Evolutionary conservation across 2,888 invertebrate species (phyloP).

Genomic region (Monochamus alternatus): DNA sequence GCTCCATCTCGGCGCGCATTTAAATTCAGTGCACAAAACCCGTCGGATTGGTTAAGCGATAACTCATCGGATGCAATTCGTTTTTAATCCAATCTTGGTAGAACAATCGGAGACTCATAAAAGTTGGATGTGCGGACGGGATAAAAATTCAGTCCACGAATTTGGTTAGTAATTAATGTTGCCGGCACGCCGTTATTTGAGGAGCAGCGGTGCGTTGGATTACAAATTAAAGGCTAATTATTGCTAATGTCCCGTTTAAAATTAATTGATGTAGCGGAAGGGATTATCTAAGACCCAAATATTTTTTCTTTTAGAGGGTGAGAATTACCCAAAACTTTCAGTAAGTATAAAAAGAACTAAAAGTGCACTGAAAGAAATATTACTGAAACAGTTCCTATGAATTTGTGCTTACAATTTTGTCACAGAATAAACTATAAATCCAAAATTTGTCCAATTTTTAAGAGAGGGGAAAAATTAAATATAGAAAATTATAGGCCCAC

Average conservation of each 20-base stretch:
- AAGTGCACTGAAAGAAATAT: too few species aligned
- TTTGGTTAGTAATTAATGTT: constrained; percentile 37
- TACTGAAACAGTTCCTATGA: too few species aligned
- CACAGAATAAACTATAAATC: too few species aligned
- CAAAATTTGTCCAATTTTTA: too few species aligned
- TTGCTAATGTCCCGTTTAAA: constrained; percentile 38
- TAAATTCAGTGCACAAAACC: constrained; percentile 21
- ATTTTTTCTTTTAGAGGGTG: not conserved
- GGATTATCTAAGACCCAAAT: constrained; percentile 9
- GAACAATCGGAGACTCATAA: constrained; percentile 39
- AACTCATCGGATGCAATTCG: constrained; percentile 43
- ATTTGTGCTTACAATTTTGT: too few species aligned
- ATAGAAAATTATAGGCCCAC: too few species aligned
- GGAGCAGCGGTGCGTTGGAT: constrained; percentile 48
- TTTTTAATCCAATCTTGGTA: constrained; percentile 44
- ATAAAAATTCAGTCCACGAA: constrained; percentile 35
- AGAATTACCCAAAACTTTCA: too few species aligned
- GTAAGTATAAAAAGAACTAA: too few species aligned
- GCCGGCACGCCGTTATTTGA: constrained; percentile 47
- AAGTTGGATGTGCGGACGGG: constrained; percentile 33
- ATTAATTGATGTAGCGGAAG: constrained; percentile 33
- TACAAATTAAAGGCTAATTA: constrained; percentile 49
- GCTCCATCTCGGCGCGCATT: constrained; percentile 1
- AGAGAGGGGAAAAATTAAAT: too few species aligned
- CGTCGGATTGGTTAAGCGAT: constrained; percentile 36